Evolutionary conservation across 1,140 invertebrate species (phyloP).

Genomic region (Rhagoletis zephyria): DNA sequence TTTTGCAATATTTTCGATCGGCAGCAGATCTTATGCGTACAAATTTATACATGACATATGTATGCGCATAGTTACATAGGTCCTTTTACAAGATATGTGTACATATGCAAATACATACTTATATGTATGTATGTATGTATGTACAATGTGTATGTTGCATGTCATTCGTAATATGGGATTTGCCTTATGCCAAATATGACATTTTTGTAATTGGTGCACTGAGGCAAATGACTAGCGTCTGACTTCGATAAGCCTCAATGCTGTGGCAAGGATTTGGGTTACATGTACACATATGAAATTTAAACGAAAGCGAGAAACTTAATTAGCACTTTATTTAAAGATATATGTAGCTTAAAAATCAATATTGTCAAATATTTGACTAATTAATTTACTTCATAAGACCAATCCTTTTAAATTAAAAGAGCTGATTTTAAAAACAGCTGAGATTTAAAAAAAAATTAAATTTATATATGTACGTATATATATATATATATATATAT

Average conservation of each 20-base stretch:
- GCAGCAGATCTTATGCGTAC: not conserved
- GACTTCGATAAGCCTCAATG: not conserved
- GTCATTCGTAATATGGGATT: not conserved
- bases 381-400: too few relatives aligned
- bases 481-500: too few relatives aligned
- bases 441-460: too few relatives aligned
- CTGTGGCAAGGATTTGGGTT: not conserved
- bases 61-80: not conserved
- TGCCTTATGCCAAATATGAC: conserved; percentile 20
- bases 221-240: not conserved
- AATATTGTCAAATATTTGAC: too few relatives aligned
- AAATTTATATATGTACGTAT: too few relatives aligned
- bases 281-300: not conserved
- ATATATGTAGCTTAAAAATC: too few relatives aligned
- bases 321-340: too few relatives aligned
- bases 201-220: conserved; percentile 25
- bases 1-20: not conserved
- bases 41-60: not conserved
- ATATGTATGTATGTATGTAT: not conserved
- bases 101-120: not conserved
- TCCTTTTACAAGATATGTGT: not conserved
- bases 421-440: too few relatives aligned
- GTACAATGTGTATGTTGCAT: not conserved
- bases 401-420: too few relatives aligned
- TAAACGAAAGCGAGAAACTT: not conserved